Percentiles rank a stretch among this genome's conserved stretches.
These are phyloP conservation scores for Fistularia commersonii DNA, from an alignment of 2,797 vertebrate species.

Conservation along the genomic window DNA sequence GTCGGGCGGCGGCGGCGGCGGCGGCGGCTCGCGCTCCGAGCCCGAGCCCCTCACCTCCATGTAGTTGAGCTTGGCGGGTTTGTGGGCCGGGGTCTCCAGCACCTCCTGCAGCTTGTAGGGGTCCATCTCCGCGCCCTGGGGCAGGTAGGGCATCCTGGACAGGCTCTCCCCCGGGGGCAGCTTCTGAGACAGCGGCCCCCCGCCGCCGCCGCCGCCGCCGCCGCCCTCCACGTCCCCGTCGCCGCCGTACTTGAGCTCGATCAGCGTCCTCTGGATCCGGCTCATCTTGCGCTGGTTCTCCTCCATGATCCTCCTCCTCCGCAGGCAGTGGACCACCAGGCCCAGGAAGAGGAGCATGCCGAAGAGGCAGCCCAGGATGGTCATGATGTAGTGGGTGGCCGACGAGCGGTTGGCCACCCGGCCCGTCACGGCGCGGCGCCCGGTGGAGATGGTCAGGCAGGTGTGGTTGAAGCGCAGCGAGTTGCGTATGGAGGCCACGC, in stretches of 20 bases:
- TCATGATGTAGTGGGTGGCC: constrained; percentile 96
- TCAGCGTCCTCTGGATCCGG: constrained; percentile 91
- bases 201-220: too few relatives aligned
- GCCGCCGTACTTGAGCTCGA: constrained; percentile 88
- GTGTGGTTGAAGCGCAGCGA: constrained; percentile 93
- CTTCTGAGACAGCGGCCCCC: constrained; percentile 84
- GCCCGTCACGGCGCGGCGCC: constrained; percentile 66
- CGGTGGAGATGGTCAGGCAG: constrained; percentile 90
- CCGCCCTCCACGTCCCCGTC: constrained; percentile 64
- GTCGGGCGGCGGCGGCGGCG: constrained; percentile 78
- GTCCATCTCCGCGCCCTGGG: constrained; percentile 82
- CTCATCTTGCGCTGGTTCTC: constrained; percentile 86
- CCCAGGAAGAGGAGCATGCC: constrained; percentile 94
- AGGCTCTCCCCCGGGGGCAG: constrained; percentile 78
- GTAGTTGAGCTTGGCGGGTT: constrained; percentile 89
- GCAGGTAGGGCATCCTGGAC: constrained; percentile 89
- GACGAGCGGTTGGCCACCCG: constrained; percentile 75
- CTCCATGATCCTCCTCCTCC: constrained; percentile 82
- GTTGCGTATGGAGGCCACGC: constrained; percentile 91
- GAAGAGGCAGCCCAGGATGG: constrained; percentile 91
- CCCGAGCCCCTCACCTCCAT: constrained; percentile 91
- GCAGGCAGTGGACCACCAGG: constrained; percentile 87
- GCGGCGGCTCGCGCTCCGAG: constrained; percentile 75
- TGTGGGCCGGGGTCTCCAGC: constrained; percentile 81
- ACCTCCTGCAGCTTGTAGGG: constrained; percentile 90